Base-by-base conservation (phyloP, 2,888 invertebrate species). In the Oxyscelio sp. region DNA sequence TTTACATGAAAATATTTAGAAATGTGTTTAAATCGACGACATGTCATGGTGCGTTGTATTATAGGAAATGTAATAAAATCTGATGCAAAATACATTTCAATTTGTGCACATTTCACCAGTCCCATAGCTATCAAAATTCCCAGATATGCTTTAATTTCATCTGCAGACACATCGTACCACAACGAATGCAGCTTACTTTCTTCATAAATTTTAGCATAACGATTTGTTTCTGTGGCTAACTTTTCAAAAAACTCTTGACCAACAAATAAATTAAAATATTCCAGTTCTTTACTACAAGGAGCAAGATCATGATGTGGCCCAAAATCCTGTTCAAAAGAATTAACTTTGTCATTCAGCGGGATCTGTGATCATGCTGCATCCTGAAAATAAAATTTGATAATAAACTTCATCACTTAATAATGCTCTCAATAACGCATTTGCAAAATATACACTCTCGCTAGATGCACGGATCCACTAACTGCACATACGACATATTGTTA, bases 111-210 rank as follows among this genome's bases (percentile, higher is more conserved):
- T 17, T 73, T 40, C 0, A 73, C 45, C 0, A 73, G 38, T 11
- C 54, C 73, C 61, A 73, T 73, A 3, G 11, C 24, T 15, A 73
- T 73, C 19, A 73, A 52, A 52, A 73, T 73, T 1, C 63, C 52
- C 1, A 61, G 0, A 13, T 40, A 58, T 4, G 61, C 73, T 63
- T 48, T 61, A 27, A 73, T 61, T 73, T 73, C 63, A 17, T 22
- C 27, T 4, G n/a, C 17, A 63, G 17, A 27, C 4, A 61, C 52
- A 22, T 73, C 43, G 3, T 50, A 6, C 73, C 52, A 73, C 2
- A 38, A 40, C 0, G 38, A 13, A 22, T 48, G 21, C 5, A 4
- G 8, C 17, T 34, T 31, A 1, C 4, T 11, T 50, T 50, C 21
- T 31, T 65, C 31, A 34, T 50, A 34, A 27, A 34, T 21, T n/a